These are phyloP conservation scores for Callinectes sapidus DNA, from an alignment of 2,888 invertebrate species.

Conservation along the genomic window DNA sequence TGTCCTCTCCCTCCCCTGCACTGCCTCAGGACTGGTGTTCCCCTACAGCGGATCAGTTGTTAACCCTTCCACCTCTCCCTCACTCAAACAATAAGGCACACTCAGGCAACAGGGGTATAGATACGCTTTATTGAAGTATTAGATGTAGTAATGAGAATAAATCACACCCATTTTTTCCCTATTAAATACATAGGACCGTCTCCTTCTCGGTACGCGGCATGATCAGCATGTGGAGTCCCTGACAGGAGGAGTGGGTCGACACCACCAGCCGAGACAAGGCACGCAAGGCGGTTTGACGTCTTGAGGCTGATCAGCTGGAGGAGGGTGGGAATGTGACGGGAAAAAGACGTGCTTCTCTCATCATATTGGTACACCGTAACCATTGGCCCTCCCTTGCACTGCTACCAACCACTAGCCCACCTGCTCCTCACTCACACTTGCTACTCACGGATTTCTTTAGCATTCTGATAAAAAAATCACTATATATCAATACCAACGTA, in stretches of 20 bases:
- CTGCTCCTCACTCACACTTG: no score
- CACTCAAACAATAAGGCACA: no score
- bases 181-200: neutral
- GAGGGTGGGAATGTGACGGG: neutral
- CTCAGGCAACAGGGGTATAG: no score
- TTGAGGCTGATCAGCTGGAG: neutral
- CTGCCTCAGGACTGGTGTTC: neutral
- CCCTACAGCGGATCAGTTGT: neutral
- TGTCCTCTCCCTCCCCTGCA: neutral
- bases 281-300: neutral
- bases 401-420: neutral
- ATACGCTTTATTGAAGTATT: no score
- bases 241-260: no score
- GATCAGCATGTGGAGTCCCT: neutral
- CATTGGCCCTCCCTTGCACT: neutral
- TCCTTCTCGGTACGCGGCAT: neutral
- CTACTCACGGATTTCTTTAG: no score
- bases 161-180: neutral
- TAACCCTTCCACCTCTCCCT: no score
- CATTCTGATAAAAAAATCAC: no score
- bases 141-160: no score
- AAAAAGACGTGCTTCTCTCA: neutral
- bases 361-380: neutral
- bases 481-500: no score
- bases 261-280: no score